phyloP scores from a whole-genome alignment of 2,113 vertebrate species.

The Corvus moneduloides region DNA sequence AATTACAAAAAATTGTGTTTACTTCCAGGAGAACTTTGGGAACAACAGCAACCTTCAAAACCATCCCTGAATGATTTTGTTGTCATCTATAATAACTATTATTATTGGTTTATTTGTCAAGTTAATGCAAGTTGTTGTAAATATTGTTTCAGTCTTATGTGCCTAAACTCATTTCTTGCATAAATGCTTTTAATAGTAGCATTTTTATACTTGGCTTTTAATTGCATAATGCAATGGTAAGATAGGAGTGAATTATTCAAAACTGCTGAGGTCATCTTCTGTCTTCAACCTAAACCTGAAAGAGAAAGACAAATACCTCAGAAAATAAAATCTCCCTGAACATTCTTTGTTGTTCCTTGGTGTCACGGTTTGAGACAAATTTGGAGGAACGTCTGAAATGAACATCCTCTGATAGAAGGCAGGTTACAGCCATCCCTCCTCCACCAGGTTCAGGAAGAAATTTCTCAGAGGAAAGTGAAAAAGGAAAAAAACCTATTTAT shows the following conservation, averaged over 20 bases:
- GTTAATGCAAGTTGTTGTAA: background rate
- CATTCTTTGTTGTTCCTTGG: background rate
- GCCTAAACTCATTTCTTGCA: background rate
- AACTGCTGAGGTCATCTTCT: background rate
- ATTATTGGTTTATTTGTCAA: slow-evolving; percentile 8
- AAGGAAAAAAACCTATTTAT: too few relatives aligned
- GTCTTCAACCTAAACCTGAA: background rate
- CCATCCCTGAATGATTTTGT: background rate
- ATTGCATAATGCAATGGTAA: background rate
- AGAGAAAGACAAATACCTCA: background rate
- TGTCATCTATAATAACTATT: background rate
- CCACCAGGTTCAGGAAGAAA: too few relatives aligned
- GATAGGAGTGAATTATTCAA: background rate
- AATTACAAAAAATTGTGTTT: background rate
- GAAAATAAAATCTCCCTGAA: background rate
- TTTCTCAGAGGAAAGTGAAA: too few relatives aligned
- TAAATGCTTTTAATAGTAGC: background rate
- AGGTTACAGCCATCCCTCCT: too few relatives aligned
- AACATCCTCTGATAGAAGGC: too few relatives aligned
- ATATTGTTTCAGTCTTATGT: background rate
- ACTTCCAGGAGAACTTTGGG: background rate
- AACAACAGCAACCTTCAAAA: background rate
- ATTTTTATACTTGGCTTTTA: background rate
- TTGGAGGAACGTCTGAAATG: too few relatives aligned
- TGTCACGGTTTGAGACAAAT: background rate